Evolutionary conservation across 2,797 vertebrate species (phyloP).

Genomic region (Halcyon chelicuti): DNA sequence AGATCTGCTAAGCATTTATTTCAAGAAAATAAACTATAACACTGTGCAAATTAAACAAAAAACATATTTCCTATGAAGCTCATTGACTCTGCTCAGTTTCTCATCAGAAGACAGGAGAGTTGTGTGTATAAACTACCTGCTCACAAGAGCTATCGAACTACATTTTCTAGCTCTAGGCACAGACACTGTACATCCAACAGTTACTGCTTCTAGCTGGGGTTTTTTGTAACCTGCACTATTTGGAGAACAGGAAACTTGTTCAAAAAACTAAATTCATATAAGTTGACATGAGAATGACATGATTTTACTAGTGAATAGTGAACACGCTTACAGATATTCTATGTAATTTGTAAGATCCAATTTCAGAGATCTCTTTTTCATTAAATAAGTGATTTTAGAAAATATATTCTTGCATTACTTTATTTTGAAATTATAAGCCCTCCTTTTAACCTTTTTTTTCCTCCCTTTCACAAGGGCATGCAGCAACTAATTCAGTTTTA

Average conservation of each 20-base stretch:
- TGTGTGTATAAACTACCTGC: constrained; percentile 50
- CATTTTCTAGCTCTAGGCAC: constrained; percentile 36
- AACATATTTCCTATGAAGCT: constrained; percentile 19
- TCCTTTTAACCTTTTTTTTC: constrained; percentile 70
- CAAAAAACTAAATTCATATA: constrained; percentile 2
- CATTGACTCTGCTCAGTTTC: constrained; percentile 43
- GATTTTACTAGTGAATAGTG: constrained; percentile 4
- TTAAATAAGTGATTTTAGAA: neutral
- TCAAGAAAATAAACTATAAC: constrained; percentile 46
- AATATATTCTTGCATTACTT: constrained; percentile 42
- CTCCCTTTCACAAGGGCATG: constrained; percentile 73
- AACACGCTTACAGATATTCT: neutral
- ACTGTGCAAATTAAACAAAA: constrained; percentile 63
- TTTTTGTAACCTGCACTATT: neutral
- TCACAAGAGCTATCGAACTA: constrained; percentile 47
- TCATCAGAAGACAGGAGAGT: constrained; percentile 42
- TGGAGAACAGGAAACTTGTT: neutral
- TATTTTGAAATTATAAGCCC: constrained; percentile 46
- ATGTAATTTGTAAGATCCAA: neutral
- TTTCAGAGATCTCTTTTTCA: constrained; percentile 10
- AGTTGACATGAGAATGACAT: neutral
- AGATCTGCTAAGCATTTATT: constrained; percentile 26
- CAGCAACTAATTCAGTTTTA: constrained; percentile 72
- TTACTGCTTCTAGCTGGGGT: neutral
- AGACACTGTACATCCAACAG: neutral